Base-by-base conservation (phyloP, 2,888 invertebrate species). In the Tetragnatha montana region DNA sequence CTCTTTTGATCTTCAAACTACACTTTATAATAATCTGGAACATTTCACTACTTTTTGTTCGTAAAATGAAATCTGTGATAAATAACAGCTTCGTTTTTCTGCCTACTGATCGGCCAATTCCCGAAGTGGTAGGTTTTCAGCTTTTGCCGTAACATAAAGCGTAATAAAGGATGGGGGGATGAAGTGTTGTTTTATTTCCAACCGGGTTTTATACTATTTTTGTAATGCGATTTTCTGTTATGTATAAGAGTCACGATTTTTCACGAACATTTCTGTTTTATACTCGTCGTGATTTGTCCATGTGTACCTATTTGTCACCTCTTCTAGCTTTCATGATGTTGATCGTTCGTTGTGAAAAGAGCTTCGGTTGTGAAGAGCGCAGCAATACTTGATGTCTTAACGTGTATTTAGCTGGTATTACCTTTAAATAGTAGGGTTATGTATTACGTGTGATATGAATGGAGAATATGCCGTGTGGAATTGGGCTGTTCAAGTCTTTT, bases 161-260 rank as follows among this genome's bases (percentile, higher is more conserved):
- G 35, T 35, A 4, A 2, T 35, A 2, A 35, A 35, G 35, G 35
- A 68, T 68, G n/a, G 14, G 4, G n/a, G 8, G 68, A 68, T 68
- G 8, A 68, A 8, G 68, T 68, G 8, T 68, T 68, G 8, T 68
- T 17, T n/a, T 68, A 68, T 17, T 68, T 14, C 14, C 4, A 35
- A 35, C 35, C 4, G 4, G 35, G 35, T 35, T 35, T 35, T 35
- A 35, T 35, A 35, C 49, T 75, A 75, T 75, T 75, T n/a, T 75
- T 47, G 35, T 35, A 75, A 47, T 49, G 49, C n/a, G 49, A 49
- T 49, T 17, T 49, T 47, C 49, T 71, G 75, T n/a, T 73, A 75
- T 75, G 47, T n/a, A 75, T n/a, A 75, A 75, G 75, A 75, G 49
- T 75, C 47, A 75, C 19, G 49, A 75, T 47, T 75, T 75, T 60